phyloP scores from a whole-genome alignment of 2,113 vertebrate genomes.

The Promerops cafer region DNA sequence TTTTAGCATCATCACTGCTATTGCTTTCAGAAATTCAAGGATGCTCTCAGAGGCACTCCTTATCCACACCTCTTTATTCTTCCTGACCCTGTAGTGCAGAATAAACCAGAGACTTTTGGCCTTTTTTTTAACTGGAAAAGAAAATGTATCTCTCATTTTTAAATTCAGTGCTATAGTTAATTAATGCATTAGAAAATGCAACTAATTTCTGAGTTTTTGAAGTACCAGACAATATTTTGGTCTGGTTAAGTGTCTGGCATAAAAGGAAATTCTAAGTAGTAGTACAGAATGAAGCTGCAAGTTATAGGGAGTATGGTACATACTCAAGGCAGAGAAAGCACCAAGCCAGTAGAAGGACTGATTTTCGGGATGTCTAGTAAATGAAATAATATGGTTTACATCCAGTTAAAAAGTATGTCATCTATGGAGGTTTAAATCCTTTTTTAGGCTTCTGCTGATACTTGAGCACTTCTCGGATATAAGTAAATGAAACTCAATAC shows the following conservation, averaged over 20 bases:
- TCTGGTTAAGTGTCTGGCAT: background rate
- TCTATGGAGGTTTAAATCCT: background rate
- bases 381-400: background rate
- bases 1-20: background rate
- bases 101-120: background rate
- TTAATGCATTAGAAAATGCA: background rate
- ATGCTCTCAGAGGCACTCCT: background rate
- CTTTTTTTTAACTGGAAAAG: background rate
- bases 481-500: background rate
- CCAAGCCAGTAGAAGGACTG: background rate
- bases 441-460: background rate
- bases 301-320: background rate
- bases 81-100: background rate
- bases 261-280: background rate
- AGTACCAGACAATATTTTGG: background rate
- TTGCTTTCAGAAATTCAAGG: background rate
- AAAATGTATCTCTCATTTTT: background rate
- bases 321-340: background rate
- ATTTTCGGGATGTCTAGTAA: background rate
- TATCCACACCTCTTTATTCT: background rate
- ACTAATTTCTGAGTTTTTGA: background rate
- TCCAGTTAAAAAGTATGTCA: background rate
- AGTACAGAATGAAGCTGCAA: background rate
- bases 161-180: background rate
- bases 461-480: background rate